phyloP scores from a whole-genome alignment of 2,888 invertebrate genomes.

The Parnassius glacialis region DNA sequence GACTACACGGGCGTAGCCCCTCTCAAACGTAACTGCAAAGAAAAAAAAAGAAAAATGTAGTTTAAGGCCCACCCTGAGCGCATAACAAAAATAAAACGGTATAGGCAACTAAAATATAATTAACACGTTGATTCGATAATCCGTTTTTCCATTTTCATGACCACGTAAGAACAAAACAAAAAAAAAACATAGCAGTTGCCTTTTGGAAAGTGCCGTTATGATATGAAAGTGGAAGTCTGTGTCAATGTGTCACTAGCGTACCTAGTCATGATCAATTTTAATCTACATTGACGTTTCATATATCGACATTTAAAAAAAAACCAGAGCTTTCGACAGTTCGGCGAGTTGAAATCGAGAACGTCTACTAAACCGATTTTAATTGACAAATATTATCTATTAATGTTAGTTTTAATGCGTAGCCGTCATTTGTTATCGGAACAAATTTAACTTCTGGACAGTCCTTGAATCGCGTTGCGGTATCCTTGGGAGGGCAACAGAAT shows the following conservation, averaged over 20 bases:
- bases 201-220: constrained; percentile 45
- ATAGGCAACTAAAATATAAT: constrained; percentile 36
- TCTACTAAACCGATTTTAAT: constrained; percentile 32
- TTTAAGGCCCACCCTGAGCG: constrained; percentile 41
- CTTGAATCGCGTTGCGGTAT: not conserved
- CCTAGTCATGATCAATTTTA: constrained; percentile 30
- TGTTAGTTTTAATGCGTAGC: not conserved
- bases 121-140: constrained; percentile 44
- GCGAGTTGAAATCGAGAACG: constrained; percentile 36
- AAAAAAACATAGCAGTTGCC: constrained; percentile 44
- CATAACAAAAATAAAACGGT: constrained; percentile 40
- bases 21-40: constrained; percentile 75
- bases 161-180: constrained; percentile 42
- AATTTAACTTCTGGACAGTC: not conserved
- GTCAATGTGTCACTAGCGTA: constrained; percentile 38
- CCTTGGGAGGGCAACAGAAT: not conserved
- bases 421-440: not conserved
- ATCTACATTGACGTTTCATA: constrained; percentile 30
- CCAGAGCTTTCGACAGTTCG: constrained; percentile 24
- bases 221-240: constrained; percentile 50
- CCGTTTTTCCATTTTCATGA: constrained; percentile 44
- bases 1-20: constrained; percentile 54
- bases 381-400: not conserved
- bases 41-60: constrained; percentile 72
- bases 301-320: constrained; percentile 1